phyloP scores from a whole-genome alignment of 2,113 vertebrate genomes.

The Picathartes gymnocephalus region DNA sequence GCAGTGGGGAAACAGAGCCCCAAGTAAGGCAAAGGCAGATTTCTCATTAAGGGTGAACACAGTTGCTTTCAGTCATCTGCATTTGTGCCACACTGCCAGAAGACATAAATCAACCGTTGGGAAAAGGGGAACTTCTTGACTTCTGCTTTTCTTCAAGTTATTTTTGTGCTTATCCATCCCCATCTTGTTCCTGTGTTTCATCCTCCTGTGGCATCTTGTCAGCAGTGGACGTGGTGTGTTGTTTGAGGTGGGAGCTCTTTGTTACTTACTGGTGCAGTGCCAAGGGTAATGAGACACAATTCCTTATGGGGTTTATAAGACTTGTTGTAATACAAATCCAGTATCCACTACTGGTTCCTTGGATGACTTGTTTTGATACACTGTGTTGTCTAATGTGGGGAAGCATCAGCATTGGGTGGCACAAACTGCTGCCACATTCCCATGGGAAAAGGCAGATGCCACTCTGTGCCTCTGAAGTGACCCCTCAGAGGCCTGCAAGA shows the following conservation, averaged over 20 bases:
- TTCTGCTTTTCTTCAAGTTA: slow-evolving; percentile 19
- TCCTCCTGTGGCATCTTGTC: neutral
- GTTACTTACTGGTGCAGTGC: neutral
- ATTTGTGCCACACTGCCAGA: neutral
- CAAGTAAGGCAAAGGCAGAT: neutral
- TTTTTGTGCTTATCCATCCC: neutral
- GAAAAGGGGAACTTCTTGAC: neutral
- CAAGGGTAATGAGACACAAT: neutral
- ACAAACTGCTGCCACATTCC: neutral
- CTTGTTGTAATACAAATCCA: neutral
- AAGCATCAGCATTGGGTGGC: accelerated
- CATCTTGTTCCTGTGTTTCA: neutral
- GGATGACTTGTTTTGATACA: neutral
- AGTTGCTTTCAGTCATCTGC: neutral
- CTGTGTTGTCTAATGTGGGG: neutral
- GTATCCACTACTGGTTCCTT: neutral
- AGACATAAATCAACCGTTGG: neutral
- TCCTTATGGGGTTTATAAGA: neutral
- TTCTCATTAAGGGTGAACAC: neutral
- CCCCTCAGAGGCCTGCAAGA: neutral
- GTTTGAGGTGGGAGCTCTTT: neutral
- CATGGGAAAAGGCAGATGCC: neutral
- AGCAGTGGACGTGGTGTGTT: neutral
- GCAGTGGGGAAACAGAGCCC: neutral
- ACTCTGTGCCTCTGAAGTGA: neutral